phyloP scores from a whole-genome alignment of 2,888 invertebrate species.

The Diarsia dahlii region DNA sequence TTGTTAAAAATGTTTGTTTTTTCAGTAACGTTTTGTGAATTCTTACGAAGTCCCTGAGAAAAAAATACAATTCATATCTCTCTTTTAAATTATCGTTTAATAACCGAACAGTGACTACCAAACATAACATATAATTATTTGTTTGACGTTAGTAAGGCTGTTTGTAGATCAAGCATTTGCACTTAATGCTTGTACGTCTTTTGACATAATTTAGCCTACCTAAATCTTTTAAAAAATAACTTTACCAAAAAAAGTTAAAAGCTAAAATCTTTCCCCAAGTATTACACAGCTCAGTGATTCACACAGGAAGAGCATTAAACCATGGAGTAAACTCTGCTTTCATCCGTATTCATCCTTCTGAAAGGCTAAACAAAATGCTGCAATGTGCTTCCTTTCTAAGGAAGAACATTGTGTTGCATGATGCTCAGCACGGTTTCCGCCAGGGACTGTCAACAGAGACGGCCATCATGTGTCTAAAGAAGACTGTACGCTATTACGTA shows the following conservation, averaged over 20 bases:
- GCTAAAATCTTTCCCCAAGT: background rate
- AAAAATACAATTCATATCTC: background rate
- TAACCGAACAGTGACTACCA: no score
- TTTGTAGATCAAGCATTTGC: no score
- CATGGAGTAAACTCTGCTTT: constrained; percentile 20
- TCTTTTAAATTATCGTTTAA: background rate
- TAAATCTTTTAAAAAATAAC: background rate
- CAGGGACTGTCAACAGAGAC: no score
- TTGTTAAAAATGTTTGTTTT: background rate
- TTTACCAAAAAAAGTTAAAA: background rate
- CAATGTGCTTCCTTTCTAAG: no score
- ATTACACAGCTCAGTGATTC: constrained; percentile 20
- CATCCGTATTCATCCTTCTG: constrained; percentile 42
- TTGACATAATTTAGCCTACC: background rate
- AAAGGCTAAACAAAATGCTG: constrained; percentile 52
- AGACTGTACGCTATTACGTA: no score
- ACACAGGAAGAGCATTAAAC: constrained; percentile 15
- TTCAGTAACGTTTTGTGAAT: background rate
- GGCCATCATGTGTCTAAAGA: no score
- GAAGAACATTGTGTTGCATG: no score
- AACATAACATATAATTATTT: no score
- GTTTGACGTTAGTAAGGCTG: no score
- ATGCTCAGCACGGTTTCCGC: no score
- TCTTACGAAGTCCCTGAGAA: background rate
- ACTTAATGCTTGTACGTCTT: background rate